A percentile compares a stretch with the other conserved stretches of the same genome.
Conservation (phyloP, 2,797 vertebrate species). For the Clarias platycephalus region DNA sequence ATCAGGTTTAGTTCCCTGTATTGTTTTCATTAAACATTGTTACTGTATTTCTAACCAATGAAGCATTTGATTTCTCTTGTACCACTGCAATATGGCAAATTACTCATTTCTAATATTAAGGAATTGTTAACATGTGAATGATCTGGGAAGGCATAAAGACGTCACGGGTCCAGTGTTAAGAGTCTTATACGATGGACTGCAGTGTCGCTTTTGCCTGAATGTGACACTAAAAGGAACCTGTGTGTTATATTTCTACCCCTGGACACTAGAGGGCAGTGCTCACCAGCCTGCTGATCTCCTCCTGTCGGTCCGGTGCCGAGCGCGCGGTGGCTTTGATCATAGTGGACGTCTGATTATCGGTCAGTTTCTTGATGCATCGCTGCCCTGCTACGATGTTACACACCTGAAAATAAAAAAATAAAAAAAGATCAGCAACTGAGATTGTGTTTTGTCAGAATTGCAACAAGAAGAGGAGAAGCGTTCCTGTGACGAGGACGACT, state of each 20-base stretch:
- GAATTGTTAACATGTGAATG: background rate
- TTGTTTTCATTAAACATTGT: background rate
- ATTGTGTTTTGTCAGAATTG: background rate
- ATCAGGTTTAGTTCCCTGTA: background rate
- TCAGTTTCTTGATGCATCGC: constrained; percentile 96
- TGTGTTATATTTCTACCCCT: background rate
- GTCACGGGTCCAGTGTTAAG: too few relatives aligned
- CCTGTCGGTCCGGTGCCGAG: constrained; percentile 95
- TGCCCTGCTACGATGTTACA: constrained; percentile 98
- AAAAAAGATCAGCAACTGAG: background rate
- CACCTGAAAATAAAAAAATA: constrained; percentile 72
- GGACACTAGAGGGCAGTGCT: constrained; percentile 53
- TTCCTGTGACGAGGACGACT: constrained; percentile 58
- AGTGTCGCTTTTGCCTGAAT: background rate
- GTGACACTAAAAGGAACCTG: background rate
- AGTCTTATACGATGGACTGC: too few relatives aligned
- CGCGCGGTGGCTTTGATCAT: constrained; percentile 99
- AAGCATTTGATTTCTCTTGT: background rate
- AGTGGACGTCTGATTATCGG: constrained; percentile 98
- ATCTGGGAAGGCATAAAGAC: background rate
- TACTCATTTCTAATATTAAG: background rate
- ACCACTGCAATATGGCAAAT: background rate
- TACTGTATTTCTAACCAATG: background rate
- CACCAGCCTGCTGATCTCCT: constrained; percentile 97
- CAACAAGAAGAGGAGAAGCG: too few relatives aligned